Evolutionary conservation across 2,113 vertebrate species (phyloP).

Genomic region (Climacteris rufus): DNA sequence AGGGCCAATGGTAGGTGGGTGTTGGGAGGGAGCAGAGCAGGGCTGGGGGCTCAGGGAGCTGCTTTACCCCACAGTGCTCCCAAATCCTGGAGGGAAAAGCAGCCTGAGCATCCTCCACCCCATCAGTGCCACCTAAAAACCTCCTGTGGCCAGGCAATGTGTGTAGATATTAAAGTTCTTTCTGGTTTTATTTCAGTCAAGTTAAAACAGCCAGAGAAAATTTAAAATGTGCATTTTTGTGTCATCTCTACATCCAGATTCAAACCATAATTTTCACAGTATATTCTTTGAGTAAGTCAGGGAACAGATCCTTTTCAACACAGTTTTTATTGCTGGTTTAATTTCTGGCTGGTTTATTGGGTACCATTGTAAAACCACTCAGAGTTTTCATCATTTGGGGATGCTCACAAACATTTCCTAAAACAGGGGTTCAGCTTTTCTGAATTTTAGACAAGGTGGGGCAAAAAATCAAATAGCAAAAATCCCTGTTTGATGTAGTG

Average conservation of each 20-base stretch:
- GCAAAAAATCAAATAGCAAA: not conserved
- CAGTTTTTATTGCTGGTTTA: not conserved
- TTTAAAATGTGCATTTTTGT: rapidly evolving
- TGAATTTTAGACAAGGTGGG: not conserved
- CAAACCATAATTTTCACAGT: not conserved
- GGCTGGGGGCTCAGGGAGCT: not conserved
- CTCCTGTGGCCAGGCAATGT: not conserved
- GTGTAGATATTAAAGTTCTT: not conserved
- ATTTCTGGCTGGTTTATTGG: not conserved
- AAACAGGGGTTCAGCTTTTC: not conserved
- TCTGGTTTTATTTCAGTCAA: not conserved
- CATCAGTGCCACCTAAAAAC: not conserved
- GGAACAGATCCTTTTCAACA: not conserved
- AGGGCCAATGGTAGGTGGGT: constrained; percentile 85
- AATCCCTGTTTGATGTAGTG: rapidly evolving
- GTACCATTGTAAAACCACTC: not conserved
- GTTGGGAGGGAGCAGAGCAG: not conserved
- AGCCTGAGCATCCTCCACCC: not conserved
- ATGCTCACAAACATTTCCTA: not conserved
- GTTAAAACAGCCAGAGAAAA: not conserved
- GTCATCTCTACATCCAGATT: rapidly evolving
- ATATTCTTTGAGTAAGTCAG: not conserved
- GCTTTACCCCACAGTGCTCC: rapidly evolving
- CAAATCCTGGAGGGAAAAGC: not conserved
- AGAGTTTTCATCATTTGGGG: not conserved